Percentiles rank a stretch among this genome's conserved stretches.
Conservation (phyloP, 2,797 vertebrate species). For the Austrolebias charrua region DNA sequence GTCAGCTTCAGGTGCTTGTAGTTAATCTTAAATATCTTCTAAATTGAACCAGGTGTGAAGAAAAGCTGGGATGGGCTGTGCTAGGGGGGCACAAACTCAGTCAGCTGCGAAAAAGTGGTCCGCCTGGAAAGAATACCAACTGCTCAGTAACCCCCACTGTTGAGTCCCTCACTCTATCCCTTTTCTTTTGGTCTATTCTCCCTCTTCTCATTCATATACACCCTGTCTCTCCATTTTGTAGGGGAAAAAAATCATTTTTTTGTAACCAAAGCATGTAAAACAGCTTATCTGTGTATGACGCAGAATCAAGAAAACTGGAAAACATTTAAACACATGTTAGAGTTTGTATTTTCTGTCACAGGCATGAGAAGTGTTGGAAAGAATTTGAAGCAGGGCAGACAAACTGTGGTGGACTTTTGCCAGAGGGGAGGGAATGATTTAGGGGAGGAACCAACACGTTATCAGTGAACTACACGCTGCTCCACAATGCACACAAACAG, state of each 20-base stretch:
- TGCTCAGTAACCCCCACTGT: constrained; percentile 46
- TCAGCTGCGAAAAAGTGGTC: constrained; percentile 43
- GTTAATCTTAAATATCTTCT: too few species aligned
- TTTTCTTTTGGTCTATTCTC: constrained; percentile 23
- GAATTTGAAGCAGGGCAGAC: constrained; percentile 24
- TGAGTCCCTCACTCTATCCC: constrained; percentile 12
- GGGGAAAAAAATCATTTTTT: background rate
- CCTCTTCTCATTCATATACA: constrained; percentile 14
- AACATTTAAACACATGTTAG: constrained; percentile 10
- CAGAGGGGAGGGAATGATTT: constrained; percentile 1
- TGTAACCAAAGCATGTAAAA: background rate
- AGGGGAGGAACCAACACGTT: constrained; percentile 3
- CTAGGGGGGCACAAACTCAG: constrained; percentile 15
- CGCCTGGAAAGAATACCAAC: constrained; percentile 33
- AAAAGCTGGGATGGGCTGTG: constrained; percentile 2
- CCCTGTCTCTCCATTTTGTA: background rate
- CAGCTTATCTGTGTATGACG: background rate
- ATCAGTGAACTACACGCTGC: background rate
- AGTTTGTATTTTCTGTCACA: background rate
- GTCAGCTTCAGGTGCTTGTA: too few species aligned
- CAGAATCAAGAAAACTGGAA: background rate
- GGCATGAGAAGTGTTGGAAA: constrained; percentile 5
- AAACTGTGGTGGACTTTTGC: constrained; percentile 41
- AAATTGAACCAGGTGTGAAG: too few species aligned
- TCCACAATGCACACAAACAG: background rate